Conservation (phyloP, 2,113 vertebrate genomes). For the Clinocottus analis region DNA sequence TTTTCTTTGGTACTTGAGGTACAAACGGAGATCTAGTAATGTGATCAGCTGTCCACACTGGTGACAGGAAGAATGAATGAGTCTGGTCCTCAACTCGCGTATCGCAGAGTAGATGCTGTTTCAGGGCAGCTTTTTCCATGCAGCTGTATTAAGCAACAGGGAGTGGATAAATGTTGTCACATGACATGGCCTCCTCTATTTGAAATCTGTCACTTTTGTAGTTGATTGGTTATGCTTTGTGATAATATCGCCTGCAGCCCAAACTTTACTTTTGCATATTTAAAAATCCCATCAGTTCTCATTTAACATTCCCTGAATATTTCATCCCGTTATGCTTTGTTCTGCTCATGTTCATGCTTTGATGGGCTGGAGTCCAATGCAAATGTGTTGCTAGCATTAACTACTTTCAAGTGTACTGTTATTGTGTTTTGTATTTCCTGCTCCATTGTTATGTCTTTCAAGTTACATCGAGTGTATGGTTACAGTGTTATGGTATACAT, state of each 20-base stretch:
- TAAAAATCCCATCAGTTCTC: conserved; percentile 65
- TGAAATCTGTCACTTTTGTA: conserved; percentile 39
- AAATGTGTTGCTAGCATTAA: conserved; percentile 42
- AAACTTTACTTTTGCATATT: conserved; percentile 60
- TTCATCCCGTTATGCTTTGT: conserved; percentile 56
- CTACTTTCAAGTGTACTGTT: conserved; percentile 3
- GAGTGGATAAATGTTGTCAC: background rate
- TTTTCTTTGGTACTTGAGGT: background rate
- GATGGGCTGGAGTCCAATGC: conserved; percentile 35
- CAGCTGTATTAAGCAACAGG: background rate
- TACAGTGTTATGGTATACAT: background rate
- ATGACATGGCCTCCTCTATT: background rate
- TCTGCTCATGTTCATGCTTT: conserved; percentile 9
- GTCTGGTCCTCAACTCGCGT: background rate
- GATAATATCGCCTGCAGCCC: conserved; percentile 46
- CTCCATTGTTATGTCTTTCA: conserved; percentile 11
- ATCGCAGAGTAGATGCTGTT: background rate
- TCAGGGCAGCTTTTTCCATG: background rate
- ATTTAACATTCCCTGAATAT: conserved; percentile 67
- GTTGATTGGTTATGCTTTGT: conserved; percentile 43
- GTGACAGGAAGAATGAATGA: background rate
- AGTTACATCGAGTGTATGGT: background rate
- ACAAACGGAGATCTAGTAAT: background rate
- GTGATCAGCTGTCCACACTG: background rate
- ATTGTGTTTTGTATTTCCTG: conserved; percentile 28